Conservation (phyloP, 2,888 invertebrate species). For the Marronus borbonicus region DNA sequence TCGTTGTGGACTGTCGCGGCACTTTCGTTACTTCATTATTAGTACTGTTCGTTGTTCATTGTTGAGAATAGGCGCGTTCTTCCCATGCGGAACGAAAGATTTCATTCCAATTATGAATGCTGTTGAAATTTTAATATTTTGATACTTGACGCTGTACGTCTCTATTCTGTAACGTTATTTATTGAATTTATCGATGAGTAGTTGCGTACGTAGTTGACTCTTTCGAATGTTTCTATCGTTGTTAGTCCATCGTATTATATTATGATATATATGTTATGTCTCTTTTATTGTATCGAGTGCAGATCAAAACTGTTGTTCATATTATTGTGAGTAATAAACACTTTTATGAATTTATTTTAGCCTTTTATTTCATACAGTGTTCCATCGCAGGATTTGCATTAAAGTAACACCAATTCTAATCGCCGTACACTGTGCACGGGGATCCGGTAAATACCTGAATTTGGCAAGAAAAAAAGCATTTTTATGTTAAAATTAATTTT, state of each 20-base stretch:
- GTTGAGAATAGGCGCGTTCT: neutral
- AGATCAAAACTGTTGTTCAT: slow-evolving; percentile 61
- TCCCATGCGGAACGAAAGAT: slow-evolving; percentile 25
- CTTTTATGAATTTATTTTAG: slow-evolving; percentile 59
- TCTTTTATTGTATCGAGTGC: slow-evolving; percentile 55
- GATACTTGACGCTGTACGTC: slow-evolving; percentile 46
- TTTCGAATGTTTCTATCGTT: slow-evolving; percentile 22
- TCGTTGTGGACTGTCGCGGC: neutral
- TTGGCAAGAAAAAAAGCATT: no score
- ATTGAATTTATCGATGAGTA: slow-evolving; percentile 42
- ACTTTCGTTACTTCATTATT: slow-evolving; percentile 6
- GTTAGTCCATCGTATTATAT: slow-evolving; percentile 29
- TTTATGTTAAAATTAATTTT: no score
- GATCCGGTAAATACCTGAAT: no score
- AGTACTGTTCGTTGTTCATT: neutral
- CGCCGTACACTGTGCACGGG: no score
- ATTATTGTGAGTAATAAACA: slow-evolving; percentile 62
- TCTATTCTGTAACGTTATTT: slow-evolving; percentile 48
- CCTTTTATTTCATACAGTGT: slow-evolving; percentile 23
- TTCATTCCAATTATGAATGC: slow-evolving; percentile 50
- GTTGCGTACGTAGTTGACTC: slow-evolving; percentile 34
- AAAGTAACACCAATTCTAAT: no score
- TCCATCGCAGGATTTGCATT: no score
- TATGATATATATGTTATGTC: slow-evolving; percentile 41
- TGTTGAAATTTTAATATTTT: slow-evolving; percentile 52